Conservation (phyloP, 2,888 invertebrate genomes). For the Ptilodon capucinus region DNA sequence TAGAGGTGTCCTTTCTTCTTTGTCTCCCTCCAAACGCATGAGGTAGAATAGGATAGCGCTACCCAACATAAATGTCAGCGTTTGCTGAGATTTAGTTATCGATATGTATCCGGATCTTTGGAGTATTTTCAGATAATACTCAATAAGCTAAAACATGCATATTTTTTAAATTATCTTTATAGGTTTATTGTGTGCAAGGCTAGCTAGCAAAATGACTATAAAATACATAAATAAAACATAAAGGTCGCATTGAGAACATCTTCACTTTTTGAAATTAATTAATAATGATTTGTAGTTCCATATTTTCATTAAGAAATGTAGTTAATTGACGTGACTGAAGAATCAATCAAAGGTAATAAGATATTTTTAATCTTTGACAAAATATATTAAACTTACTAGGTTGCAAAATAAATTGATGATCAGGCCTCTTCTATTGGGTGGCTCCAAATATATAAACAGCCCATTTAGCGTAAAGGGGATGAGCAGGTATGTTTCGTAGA, state of each 20-base stretch:
- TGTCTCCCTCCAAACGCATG: constrained; percentile 75
- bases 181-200: neutral
- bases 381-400: constrained; percentile 50
- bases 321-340: too few species aligned
- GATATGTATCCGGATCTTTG: constrained; percentile 58
- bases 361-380: constrained; percentile 3
- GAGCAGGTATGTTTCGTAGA: constrained; percentile 52
- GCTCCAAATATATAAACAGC: constrained; percentile 66
- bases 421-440: constrained; percentile 66
- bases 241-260: too few species aligned
- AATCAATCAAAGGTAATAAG: too few species aligned
- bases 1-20: constrained; percentile 59
- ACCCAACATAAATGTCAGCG: constrained; percentile 71
- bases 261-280: too few species aligned
- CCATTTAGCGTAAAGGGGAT: constrained; percentile 63
- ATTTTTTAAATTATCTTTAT: neutral
- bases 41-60: constrained; percentile 74
- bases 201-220: too few species aligned
- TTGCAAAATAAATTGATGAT: constrained; percentile 72
- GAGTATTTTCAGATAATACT: constrained; percentile 63
- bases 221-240: too few species aligned
- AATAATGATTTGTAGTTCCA: too few species aligned
- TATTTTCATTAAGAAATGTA: too few species aligned
- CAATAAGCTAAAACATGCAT: constrained; percentile 56
- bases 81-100: constrained; percentile 63